Evolutionary conservation across 2,113 vertebrate species (phyloP).

Genomic region (Scortum barcoo): DNA sequence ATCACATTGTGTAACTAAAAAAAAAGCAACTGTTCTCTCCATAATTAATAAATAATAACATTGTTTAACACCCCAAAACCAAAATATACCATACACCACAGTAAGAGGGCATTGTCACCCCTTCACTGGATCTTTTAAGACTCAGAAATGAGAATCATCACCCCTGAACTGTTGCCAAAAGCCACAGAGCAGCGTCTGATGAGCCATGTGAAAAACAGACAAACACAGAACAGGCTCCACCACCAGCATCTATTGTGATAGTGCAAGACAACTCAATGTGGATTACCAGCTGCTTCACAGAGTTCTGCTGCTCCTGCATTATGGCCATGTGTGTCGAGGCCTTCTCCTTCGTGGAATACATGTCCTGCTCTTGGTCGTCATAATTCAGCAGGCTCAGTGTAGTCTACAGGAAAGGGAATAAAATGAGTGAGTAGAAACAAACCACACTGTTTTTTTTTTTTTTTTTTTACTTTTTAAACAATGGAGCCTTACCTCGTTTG

Average conservation of each 20-base stretch:
- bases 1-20: too few relatives aligned
- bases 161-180: neutral
- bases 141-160: neutral
- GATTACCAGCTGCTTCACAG: slow-evolving; percentile 87
- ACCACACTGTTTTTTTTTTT: too few relatives aligned
- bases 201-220: too few relatives aligned
- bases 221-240: neutral
- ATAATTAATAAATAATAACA: too few relatives aligned
- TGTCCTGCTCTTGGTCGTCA: slow-evolving; percentile 76
- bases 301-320: slow-evolving; percentile 86
- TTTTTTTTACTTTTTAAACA: neutral
- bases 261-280: neutral
- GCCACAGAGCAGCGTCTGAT: neutral
- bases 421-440: neutral
- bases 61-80: neutral
- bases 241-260: neutral
- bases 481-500: slow-evolving; percentile 71
- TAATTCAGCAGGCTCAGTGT: slow-evolving; percentile 74
- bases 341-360: slow-evolving; percentile 68
- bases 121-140: neutral
- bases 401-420: slow-evolving; percentile 60
- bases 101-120: neutral
- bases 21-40: too few relatives aligned
- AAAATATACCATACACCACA: neutral
- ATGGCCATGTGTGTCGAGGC: slow-evolving; percentile 71